Percentiles rank a stretch among this genome's conserved stretches.
Conservation (phyloP, 2,797 vertebrate species). For the Liasis olivaceus region DNA sequence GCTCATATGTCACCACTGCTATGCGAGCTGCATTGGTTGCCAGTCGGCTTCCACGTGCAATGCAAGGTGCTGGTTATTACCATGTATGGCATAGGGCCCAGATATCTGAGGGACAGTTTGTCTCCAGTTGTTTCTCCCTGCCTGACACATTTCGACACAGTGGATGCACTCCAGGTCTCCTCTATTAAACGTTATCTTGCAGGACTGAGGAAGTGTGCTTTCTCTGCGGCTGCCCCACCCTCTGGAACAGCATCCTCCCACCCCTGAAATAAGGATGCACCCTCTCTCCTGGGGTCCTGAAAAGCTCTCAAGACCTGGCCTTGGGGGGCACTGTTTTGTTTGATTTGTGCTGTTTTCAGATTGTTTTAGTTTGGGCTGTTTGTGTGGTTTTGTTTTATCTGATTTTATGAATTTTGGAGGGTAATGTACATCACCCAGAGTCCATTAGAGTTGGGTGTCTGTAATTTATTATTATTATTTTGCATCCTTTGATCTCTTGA, state of each 20-base stretch:
- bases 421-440: no score
- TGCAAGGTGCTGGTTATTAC: not conserved
- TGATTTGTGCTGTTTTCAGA: no score
- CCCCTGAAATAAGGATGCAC: not conserved
- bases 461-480: no score
- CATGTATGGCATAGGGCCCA: not conserved
- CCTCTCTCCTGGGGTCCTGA: not conserved
- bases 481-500: no score
- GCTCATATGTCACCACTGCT: not conserved
- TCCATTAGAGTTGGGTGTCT: no score
- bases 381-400: no score
- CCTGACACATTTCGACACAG: not conserved
- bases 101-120: not conserved
- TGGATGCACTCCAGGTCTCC: not conserved
- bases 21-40: not conserved
- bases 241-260: no score
- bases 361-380: no score
- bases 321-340: not conserved
- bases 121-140: not conserved
- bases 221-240: not conserved
- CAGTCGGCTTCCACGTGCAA: not conserved
- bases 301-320: not conserved
- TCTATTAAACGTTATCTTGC: not conserved
- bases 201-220: not conserved
- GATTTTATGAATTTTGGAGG: no score